Evolutionary conservation across 2,888 invertebrate species (phyloP), one percentile per base, ranked within the genome.

Genomic region (Epinotia bilunana): DNA sequence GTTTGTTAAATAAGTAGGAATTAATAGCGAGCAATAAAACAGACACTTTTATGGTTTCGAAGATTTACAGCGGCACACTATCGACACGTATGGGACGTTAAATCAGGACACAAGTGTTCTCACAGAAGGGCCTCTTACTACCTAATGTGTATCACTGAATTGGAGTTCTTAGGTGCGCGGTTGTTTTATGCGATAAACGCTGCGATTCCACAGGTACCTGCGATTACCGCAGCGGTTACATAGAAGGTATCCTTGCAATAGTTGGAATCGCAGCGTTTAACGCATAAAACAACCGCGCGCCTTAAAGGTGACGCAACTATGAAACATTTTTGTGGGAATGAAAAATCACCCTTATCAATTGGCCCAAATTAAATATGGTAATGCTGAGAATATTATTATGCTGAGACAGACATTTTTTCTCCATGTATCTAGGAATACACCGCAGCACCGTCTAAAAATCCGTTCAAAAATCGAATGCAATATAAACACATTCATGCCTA

Each of bases 11-110:
- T 81, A 81, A 77, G 78, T 77, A 80, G 80, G 83, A 85, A 86
- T 85, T 82, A 83, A 81, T 81, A 78, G 78, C 74, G 61, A 80
- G 82, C 83, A 81, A 87, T 89, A 87, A 88, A 87, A 74, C 78
- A 74, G 82, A 84, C 86, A 84, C 79, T 85, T 89, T 88, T 86
- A 90, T 81, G 79, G 83, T 82, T 79, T 60, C 65, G 58, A 82
- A 78, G 85, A 90, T 88, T 88, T 88, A 86, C 78, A 81, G 81
- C 80, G 81, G 82, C 82, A 81, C 82, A 83, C 83, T 84, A 86
- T 88, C 83, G 84, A 85, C 84, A 87, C 84, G 83, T 83, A 82
- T 80, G 82, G 80, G 81, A 83, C 86, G 86, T 87, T 86, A 87
- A 89, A 88, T 84, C 80, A 82, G 82, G 78, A 72, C 84, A 82